phyloP scores from a whole-genome alignment of 2,888 invertebrate genomes.

The Spodoptera picta region DNA sequence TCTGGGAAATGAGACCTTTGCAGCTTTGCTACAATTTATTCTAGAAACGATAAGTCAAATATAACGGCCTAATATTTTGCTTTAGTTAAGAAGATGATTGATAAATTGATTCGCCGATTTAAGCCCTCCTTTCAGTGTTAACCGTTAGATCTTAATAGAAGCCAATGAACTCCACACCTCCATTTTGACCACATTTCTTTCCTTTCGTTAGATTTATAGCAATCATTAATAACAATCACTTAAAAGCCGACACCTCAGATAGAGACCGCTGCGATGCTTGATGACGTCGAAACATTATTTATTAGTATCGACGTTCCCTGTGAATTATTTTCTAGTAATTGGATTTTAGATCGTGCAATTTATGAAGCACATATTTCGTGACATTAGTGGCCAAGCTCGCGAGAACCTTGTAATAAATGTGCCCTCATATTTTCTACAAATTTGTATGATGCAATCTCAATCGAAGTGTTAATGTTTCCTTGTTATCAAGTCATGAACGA shows the following conservation, averaged over 20 bases:
- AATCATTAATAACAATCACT: conserved; percentile 39
- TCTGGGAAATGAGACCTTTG: conserved; percentile 10
- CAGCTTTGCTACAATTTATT: conserved; percentile 2
- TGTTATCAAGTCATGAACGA: no score
- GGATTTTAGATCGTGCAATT: conserved; percentile 46
- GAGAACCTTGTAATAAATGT: conserved; percentile 18
- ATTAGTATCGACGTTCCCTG: conserved; percentile 38
- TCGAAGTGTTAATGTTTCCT: no score
- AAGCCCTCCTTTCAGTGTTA: no score
- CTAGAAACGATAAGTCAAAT: no score
- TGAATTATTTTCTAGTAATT: conserved; percentile 47
- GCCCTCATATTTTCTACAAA: conserved; percentile 17
- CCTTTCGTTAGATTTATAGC: conserved; percentile 19
- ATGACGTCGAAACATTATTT: conserved; percentile 27
- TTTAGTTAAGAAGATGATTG: no score
- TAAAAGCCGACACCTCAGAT: conserved; percentile 27
- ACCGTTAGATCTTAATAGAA: neutral
- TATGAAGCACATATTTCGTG: conserved; percentile 38
- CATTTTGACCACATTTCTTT: neutral
- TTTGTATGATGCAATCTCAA: neutral
- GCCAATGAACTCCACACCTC: neutral
- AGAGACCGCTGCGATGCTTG: conserved; percentile 9
- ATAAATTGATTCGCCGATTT: no score
- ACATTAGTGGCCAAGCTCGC: conserved; percentile 20
- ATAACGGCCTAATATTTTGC: no score